These are phyloP conservation scores for Leucophenga varia DNA, from an alignment of 1,140 invertebrate genomes.

Conservation along the genomic window DNA sequence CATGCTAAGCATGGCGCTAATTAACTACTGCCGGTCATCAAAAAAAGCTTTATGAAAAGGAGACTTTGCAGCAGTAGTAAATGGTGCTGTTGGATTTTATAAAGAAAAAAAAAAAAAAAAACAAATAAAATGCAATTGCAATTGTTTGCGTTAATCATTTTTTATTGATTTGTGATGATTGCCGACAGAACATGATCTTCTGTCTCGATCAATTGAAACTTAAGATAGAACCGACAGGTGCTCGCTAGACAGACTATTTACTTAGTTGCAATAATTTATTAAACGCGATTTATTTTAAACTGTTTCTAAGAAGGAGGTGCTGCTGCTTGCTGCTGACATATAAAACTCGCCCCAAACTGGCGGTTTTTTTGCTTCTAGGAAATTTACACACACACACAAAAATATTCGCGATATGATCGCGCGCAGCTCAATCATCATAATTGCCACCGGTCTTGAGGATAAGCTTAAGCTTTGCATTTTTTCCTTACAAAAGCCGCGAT, in stretches of 20 bases:
- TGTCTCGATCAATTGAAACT: slow-evolving; percentile 4
- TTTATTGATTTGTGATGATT: slow-evolving; percentile 54
- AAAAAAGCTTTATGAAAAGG: no score
- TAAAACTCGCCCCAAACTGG: slow-evolving; percentile 3
- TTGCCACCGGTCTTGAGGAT: slow-evolving; percentile 43
- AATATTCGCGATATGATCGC: no score
- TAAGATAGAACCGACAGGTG: slow-evolving; percentile 19
- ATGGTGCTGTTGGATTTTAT: no score
- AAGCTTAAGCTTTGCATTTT: no score
- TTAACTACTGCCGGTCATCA: slow-evolving; percentile 55
- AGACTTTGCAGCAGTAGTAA: no score
- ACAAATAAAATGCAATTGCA: slow-evolving; percentile 8
- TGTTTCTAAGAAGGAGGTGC: slow-evolving; percentile 49
- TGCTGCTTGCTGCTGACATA: slow-evolving; percentile 11
- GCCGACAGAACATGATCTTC: slow-evolving; percentile 25
- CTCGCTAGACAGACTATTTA: slow-evolving; percentile 18
- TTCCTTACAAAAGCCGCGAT: no score
- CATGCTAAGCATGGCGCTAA: slow-evolving; percentile 49
- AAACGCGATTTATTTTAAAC: slow-evolving; percentile 50
- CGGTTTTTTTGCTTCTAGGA: slow-evolving; percentile 18
- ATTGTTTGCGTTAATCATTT: slow-evolving; percentile 50
- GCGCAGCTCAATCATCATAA: slow-evolving; percentile 16
- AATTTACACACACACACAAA: not conserved
- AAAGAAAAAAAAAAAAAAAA: no score
- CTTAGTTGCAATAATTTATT: no score